Base-by-base conservation (phyloP, 1,140 invertebrate species). In the Yoshiicerus persimilis region DNA sequence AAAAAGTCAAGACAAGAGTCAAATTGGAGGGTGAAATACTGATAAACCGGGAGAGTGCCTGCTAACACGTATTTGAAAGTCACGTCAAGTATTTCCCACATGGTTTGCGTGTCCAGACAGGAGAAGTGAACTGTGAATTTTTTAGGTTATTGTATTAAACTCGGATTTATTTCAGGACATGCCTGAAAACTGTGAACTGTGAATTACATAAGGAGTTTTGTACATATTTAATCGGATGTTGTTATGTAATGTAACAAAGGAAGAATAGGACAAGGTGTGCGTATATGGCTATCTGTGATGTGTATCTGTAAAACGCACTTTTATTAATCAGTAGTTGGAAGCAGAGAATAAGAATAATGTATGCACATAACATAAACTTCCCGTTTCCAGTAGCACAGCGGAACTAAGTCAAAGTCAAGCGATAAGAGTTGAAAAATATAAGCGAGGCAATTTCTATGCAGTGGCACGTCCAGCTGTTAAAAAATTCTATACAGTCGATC, bases 391-490 rank as follows among this genome's bases (percentile, higher is more conserved):
- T 38, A 80, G 75, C 75, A 70, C 66, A 80, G 75, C 75, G 75
- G 75, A 80, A 80, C 75, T 80, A 80, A 80, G 75, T 80, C 75
- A 80, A 80, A 70, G 66, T 70, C 66, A 70, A 70, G 66, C 32
- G 20, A 36, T n/a, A 80, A 77, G 75, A 80, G 27, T 80, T 80
- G 16, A 20, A 70, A 77, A 80, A 36, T 38, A 80, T 80, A 84
- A 84, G 20, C 83, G 39, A 84, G 83, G 25, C 4, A n/a, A 84
- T 84, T 84, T 84, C 83, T 84, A 84, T 84, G 83, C 83, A 84
- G 30, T 84, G 41, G 83, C 83, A 84, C 83, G 83, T 84, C 83
- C 83, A 84, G 83, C 47, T 41, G 38, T 41, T 84, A 47, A 84
- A 47, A 84, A 47, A 41, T 84, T 38, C 23, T 30, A 27, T 23